Percentiles rank a stretch among this genome's conserved stretches.
Conservation (phyloP, 2,888 invertebrate species). For the Drosophila phalerata region DNA sequence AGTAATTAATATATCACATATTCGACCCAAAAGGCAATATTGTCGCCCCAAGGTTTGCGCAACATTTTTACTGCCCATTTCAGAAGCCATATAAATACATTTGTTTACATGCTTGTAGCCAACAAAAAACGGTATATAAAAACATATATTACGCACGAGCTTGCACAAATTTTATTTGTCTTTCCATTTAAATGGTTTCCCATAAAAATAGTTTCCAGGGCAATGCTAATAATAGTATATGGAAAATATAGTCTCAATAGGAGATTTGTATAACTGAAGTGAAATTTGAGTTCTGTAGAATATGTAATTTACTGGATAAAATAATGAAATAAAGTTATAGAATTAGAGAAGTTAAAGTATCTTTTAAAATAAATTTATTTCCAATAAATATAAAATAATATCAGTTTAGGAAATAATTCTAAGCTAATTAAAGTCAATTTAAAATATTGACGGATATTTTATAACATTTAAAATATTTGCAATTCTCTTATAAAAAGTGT, state of each 20-base stretch:
- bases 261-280: neutral
- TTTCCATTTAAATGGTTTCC: conserved; percentile 50
- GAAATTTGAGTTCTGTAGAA: neutral
- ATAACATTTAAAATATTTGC: too few relatives aligned
- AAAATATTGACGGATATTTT: too few relatives aligned
- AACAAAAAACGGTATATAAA: conserved; percentile 8
- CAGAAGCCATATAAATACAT: conserved; percentile 52
- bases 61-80: conserved; percentile 35
- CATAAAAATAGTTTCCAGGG: conserved; percentile 12
- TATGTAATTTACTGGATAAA: neutral
- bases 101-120: conserved; percentile 9
- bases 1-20: conserved; percentile 59
- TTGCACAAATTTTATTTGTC: conserved; percentile 18
- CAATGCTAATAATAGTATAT: conserved; percentile 8
- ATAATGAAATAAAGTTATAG: neutral
- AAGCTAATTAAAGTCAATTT: too few relatives aligned
- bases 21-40: conserved; percentile 30
- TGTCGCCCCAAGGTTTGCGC: conserved; percentile 14
- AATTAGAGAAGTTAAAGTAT: too few relatives aligned
- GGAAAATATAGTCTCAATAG: neutral
- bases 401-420: too few relatives aligned
- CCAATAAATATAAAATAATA: too few relatives aligned
- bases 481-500: too few relatives aligned
- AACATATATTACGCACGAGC: conserved; percentile 1
- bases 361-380: too few relatives aligned